Evolutionary conservation across 2,888 invertebrate species (phyloP).

Genomic region (Incurvaria masculella): DNA sequence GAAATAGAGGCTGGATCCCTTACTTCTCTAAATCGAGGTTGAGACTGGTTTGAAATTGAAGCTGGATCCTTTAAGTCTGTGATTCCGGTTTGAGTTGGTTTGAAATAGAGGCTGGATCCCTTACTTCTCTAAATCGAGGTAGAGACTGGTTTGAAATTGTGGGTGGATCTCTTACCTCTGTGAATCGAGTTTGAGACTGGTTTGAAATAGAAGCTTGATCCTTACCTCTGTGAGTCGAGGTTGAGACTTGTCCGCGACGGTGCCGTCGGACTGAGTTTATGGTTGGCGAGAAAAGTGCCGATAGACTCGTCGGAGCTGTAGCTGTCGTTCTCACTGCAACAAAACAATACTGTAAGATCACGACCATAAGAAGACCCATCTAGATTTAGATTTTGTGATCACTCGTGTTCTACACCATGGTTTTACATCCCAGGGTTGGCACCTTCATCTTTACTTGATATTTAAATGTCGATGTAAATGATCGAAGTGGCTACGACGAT

Average conservation of each 20-base stretch:
- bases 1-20: too few relatives aligned
- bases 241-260: conserved; percentile 39
- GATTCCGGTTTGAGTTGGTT: too few relatives aligned
- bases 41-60: background rate
- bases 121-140: conserved; percentile 48
- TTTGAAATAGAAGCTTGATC: background rate
- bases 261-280: conserved; percentile 51
- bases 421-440: too few relatives aligned
- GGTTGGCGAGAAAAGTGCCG: conserved; percentile 61
- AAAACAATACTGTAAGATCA: conserved; percentile 9
- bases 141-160: conserved; percentile 32
- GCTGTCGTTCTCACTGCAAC: conserved; percentile 59
- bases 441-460: too few relatives aligned
- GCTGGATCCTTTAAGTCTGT: too few relatives aligned
- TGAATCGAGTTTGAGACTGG: background rate
- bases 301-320: conserved; percentile 66
- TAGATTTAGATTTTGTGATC: too few relatives aligned
- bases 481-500: too few relatives aligned
- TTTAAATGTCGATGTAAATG: too few relatives aligned
- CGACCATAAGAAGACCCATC: too few relatives aligned
- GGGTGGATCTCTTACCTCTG: background rate
- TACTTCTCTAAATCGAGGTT: background rate
- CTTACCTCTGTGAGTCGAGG: conserved; percentile 46
- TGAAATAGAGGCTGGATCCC: too few relatives aligned
- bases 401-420: too few relatives aligned